Evolutionary conservation across 2,797 vertebrate species (phyloP).

Genomic region (Xenentodon cancila): DNA sequence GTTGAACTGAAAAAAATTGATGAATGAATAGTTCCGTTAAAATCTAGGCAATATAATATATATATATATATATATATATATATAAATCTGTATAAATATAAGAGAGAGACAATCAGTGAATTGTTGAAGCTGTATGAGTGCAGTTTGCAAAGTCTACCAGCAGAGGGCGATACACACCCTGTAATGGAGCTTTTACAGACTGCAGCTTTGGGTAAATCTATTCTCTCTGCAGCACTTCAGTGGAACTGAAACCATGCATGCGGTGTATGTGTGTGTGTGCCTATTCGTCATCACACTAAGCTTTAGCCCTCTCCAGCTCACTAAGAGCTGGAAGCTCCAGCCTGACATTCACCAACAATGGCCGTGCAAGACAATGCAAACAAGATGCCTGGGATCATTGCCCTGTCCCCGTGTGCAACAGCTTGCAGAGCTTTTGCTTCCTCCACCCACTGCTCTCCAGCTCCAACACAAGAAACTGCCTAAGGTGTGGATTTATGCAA

Average conservation of each 20-base stretch:
- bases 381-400: slow-evolving; percentile 73
- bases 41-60: too few species aligned
- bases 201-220: slow-evolving; percentile 45
- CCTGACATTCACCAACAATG: slow-evolving; percentile 75
- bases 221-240: slow-evolving; percentile 47
- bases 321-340: slow-evolving; percentile 62
- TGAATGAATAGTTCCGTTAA: too few species aligned
- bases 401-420: slow-evolving; percentile 60
- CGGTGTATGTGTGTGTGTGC: slow-evolving; percentile 28
- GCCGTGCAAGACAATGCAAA: slow-evolving; percentile 71
- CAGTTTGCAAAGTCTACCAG: slow-evolving; percentile 49
- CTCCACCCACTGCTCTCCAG: slow-evolving; percentile 45
- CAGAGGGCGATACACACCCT: slow-evolving; percentile 71
- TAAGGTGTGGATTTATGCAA: slow-evolving; percentile 67
- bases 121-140: slow-evolving; percentile 8
- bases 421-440: slow-evolving; percentile 51
- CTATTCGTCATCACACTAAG: slow-evolving; percentile 44
- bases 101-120: slow-evolving; percentile 12
- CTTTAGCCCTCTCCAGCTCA: slow-evolving; percentile 62
- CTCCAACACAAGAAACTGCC: slow-evolving; percentile 58
- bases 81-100: too few species aligned
- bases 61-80: too few species aligned
- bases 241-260: slow-evolving; percentile 35
- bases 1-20: too few species aligned
- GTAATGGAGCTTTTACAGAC: slow-evolving; percentile 39